Evolutionary conservation across 2,797 vertebrate species (phyloP).

Genomic region (Clarias pachynema): DNA sequence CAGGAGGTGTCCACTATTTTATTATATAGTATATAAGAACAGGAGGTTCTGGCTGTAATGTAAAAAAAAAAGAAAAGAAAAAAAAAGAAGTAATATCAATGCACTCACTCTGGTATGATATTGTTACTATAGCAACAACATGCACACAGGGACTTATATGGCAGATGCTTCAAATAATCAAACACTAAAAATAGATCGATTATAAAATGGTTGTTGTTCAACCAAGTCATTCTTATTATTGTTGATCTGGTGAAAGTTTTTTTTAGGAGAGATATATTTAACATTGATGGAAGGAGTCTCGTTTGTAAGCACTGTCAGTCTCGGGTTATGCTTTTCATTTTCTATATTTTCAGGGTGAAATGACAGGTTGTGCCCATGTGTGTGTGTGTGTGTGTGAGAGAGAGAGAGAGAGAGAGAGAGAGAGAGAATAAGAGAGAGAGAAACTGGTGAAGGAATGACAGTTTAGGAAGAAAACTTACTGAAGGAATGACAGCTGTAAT

Average conservation of each 20-base stretch:
- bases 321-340: too few species aligned
- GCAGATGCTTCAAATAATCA: not conserved
- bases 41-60: not conserved
- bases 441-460: not conserved
- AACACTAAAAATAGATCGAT: not conserved
- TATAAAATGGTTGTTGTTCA: not conserved
- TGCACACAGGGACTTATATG: not conserved
- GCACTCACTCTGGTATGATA: not conserved
- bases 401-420: not conserved
- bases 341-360: too few species aligned
- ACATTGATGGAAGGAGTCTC: not conserved
- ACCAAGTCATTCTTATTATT: not conserved
- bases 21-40: not conserved
- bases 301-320: too few species aligned
- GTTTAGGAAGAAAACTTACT: not conserved
- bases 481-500: not conserved
- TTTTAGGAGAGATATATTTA: not conserved
- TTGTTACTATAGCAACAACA: not conserved
- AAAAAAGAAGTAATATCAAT: not conserved
- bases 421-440: not conserved
- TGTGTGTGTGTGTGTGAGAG: not conserved
- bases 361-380: not conserved
- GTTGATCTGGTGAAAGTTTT: not conserved
- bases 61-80: too few species aligned
- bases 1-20: not conserved